These are phyloP conservation scores for Platalea minor DNA, from an alignment of 2,797 vertebrate genomes.

Conservation along the genomic window DNA sequence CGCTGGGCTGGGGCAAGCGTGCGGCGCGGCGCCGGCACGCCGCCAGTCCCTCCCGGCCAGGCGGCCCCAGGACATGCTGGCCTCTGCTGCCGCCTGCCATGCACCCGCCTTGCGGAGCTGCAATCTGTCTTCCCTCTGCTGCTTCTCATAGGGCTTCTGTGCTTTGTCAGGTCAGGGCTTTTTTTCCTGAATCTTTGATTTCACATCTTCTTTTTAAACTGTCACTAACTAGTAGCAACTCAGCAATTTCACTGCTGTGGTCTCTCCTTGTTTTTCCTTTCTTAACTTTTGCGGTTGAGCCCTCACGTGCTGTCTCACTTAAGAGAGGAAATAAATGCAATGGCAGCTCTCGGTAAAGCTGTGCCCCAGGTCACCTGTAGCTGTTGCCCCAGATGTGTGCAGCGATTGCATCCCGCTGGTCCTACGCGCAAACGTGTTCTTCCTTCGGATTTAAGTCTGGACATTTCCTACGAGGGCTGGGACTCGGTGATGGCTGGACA, in stretches of 20 bases:
- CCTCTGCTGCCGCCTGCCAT: background rate
- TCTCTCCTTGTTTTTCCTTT: background rate
- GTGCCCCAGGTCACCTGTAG: background rate
- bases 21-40: fast-evolving
- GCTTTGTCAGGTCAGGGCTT: background rate
- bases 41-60: background rate
- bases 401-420: background rate
- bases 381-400: background rate
- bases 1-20: background rate
- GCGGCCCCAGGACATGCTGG: background rate
- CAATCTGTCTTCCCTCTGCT: background rate
- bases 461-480: background rate
- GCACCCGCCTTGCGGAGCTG: background rate
- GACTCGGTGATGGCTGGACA: background rate
- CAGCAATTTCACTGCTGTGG: background rate
- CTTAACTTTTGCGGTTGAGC: background rate
- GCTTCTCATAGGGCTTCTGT: background rate
- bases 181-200: background rate
- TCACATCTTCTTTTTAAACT: background rate
- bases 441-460: background rate
- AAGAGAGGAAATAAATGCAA: background rate
- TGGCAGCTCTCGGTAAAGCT: background rate
- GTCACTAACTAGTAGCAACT: background rate
- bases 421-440: background rate
- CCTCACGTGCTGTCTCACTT: background rate